Evolutionary conservation across 2,113 vertebrate genomes (phyloP).

Genomic region (Sakesphorus luctuosus): DNA sequence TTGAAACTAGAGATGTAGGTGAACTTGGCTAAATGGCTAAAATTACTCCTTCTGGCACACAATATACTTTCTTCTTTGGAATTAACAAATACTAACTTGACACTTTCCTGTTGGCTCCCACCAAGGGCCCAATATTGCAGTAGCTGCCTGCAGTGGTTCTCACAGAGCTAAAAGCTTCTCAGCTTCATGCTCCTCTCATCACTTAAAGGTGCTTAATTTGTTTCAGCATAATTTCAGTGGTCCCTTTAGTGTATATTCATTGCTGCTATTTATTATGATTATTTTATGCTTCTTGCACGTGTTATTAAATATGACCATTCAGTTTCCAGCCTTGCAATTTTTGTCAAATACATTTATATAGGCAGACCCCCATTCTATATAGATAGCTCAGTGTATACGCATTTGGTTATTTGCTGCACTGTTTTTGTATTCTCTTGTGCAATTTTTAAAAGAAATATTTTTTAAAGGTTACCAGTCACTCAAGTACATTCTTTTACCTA

Average conservation of each 20-base stretch:
- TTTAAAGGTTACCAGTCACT: background rate
- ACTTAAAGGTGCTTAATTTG: conserved; percentile 30
- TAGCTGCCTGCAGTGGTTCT: background rate
- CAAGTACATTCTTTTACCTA: background rate
- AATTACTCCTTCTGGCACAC: background rate
- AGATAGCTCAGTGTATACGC: background rate
- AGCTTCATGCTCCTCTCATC: background rate
- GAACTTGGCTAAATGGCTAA: background rate
- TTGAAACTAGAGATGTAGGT: background rate
- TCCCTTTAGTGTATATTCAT: background rate
- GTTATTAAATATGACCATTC: background rate
- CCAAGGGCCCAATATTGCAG: background rate
- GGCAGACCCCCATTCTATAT: background rate
- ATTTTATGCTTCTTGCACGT: background rate
- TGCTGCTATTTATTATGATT: conserved; percentile 23
- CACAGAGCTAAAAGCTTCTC: background rate
- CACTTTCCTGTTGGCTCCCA: background rate
- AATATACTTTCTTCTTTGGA: background rate
- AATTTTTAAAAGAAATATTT: conserved; percentile 12
- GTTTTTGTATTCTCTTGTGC: conserved; percentile 42
- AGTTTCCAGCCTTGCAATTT: background rate
- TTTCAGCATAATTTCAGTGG: background rate
- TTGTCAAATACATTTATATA: background rate
- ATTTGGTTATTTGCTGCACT: conserved; percentile 10
- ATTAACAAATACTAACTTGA: background rate